These are phyloP conservation scores for Thera obeliscata DNA, from an alignment of 2,888 invertebrate species.

Conservation along the genomic window DNA sequence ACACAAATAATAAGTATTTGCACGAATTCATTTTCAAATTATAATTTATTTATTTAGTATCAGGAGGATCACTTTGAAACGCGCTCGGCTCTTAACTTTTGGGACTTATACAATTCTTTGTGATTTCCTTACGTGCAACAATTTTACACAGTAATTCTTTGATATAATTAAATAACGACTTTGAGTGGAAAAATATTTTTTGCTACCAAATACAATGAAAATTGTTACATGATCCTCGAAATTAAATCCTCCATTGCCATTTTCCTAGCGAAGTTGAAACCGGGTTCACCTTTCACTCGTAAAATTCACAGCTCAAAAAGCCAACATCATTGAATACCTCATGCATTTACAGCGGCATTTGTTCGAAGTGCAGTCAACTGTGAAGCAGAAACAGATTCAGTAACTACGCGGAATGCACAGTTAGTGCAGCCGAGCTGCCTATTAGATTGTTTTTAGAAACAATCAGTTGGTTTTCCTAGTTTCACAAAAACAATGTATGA, in stretches of 20 bases:
- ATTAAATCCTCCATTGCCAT: background rate
- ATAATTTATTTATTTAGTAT: too few relatives aligned
- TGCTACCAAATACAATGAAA: background rate
- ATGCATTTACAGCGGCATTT: conserved; percentile 61
- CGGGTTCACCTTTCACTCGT: conserved; percentile 2
- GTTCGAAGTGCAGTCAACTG: conserved; percentile 63
- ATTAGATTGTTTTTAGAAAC: conserved; percentile 73
- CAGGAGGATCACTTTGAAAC: too few relatives aligned
- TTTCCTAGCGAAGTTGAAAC: background rate
- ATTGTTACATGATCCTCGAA: background rate
- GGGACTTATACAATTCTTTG: too few relatives aligned
- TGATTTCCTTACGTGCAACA: too few relatives aligned
- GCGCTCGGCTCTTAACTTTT: too few relatives aligned
- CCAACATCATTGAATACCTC: conserved; percentile 39
- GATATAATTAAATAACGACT: too few relatives aligned
- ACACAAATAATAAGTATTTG: conserved; percentile 1
- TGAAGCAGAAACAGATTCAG: conserved; percentile 70
- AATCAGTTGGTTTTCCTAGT: conserved; percentile 53
- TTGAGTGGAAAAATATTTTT: too few relatives aligned
- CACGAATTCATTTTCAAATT: too few relatives aligned
- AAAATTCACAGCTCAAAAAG: conserved; percentile 24
- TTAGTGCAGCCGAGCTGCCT: conserved; percentile 62
- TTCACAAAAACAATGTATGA: conserved; percentile 56
- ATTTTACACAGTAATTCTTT: too few relatives aligned
- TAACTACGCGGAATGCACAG: conserved; percentile 60